A percentile compares a stretch with the other conserved stretches of the same genome.
Evolutionary conservation across 2,113 vertebrate species (phyloP).

Genomic region (Alaudala cheleensis): DNA sequence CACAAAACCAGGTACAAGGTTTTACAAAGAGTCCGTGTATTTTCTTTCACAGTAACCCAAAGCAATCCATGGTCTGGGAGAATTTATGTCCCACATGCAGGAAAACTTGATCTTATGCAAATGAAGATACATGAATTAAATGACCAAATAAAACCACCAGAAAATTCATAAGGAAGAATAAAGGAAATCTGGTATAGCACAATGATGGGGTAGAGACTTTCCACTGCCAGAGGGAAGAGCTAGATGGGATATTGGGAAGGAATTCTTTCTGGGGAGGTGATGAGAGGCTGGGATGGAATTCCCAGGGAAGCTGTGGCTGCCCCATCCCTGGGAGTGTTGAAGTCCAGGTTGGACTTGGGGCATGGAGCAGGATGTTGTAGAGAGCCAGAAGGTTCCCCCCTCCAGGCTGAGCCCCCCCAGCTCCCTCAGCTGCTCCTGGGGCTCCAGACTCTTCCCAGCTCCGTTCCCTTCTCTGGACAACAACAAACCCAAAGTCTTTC

Average conservation of each 20-base stretch:
- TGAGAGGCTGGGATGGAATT: background rate
- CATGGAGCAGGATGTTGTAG: background rate
- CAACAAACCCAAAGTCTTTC: rapidly evolving
- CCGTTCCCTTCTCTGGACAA: background rate
- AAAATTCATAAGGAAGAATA: background rate
- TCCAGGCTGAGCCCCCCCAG: background rate
- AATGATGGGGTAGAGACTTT: rapidly evolving
- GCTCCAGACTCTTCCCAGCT: background rate
- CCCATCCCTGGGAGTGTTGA: background rate
- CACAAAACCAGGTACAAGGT: background rate
- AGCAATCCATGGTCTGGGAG: rapidly evolving
- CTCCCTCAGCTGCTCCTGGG: rapidly evolving
- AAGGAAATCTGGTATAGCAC: background rate
- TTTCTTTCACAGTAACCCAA: background rate
- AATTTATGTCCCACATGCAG: background rate
- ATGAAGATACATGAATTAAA: background rate
- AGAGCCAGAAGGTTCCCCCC: background rate
- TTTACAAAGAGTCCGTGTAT: rapidly evolving
- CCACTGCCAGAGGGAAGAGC: background rate
- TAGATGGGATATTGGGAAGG: background rate
- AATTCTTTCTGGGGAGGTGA: background rate
- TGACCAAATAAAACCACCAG: background rate
- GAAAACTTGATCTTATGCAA: background rate
- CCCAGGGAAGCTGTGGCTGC: background rate
- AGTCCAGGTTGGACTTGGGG: background rate